Base-by-base conservation (phyloP, 2,113 vertebrate genomes). In the Melanerpes formicivorus region DNA sequence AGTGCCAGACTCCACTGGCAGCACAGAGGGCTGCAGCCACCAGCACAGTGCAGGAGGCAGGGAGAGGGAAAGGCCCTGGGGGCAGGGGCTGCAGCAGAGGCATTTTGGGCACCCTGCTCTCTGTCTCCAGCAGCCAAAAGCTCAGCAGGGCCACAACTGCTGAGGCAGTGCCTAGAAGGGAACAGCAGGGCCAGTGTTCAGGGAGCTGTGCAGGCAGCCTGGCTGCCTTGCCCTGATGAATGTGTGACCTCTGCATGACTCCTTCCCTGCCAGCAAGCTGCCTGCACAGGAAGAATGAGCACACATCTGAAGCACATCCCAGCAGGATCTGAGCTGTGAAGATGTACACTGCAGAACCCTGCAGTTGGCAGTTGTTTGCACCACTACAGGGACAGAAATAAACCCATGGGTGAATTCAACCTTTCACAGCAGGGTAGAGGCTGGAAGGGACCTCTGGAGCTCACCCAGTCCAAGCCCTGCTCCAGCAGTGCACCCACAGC, bases 111-210 rank as follows among this genome's bases (percentile, higher is more conserved):
- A 75, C 23, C 19, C 9, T 11, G 29, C 4, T 76, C 18, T 22
- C 5, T 11, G 42, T 54, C 73, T 76, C 82, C 56, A 62, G 32
- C 63, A 83, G 60, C 90, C 77, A 91, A 76, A 84, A 76, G 77
- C 37, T n/a, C 0, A 58, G 34, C 40, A 44, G 14, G 18, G 82
- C 74, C 83, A 42, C 85, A 73, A 27, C 69, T 81, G 75, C 62
- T 90, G 48, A 89, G 83, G 72, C 85, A 64, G 44, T 93, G 82
- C 86, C 86, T 93, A 81, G 66, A 90, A 90, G 79, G 88, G 70
- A 87, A 91, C 73, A 91, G 69, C 30, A 23, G 30, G 30, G 42
- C 58, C 54, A 83, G 10, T 30, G 73, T 83, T 86, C 93, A 71
- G 78, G 59, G 80, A 93, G 80, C 83, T 59, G 62, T 6, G 37